These are phyloP conservation scores for Avahi laniger DNA, from an alignment of 2,797 vertebrate species.

Conservation along the genomic window DNA sequence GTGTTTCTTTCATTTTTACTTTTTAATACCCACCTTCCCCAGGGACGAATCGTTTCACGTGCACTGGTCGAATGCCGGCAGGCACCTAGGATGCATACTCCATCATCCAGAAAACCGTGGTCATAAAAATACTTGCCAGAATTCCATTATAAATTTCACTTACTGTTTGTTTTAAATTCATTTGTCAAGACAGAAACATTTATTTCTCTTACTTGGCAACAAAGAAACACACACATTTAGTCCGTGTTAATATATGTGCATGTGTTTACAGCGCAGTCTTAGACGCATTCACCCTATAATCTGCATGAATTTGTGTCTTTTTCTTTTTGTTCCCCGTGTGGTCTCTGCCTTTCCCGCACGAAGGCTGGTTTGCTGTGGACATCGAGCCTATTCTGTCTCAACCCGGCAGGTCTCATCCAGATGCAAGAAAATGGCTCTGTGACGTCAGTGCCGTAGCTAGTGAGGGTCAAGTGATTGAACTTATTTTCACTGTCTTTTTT, in stretches of 20 bases:
- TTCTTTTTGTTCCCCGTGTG: background rate
- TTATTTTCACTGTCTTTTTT: background rate
- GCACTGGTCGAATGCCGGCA: background rate
- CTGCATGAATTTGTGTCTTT: background rate
- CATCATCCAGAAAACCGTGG: conserved; percentile 23
- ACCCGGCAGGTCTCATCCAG: background rate
- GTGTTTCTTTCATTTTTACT: background rate
- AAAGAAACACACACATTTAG: conserved; percentile 48
- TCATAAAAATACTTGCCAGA: conserved; percentile 58
- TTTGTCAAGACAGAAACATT: conserved; percentile 68
- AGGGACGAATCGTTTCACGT: fast-evolving
- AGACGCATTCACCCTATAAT: fast-evolving
- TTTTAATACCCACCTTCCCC: background rate
- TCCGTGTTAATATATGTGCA: background rate
- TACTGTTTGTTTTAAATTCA: conserved; percentile 48
- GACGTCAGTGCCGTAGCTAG: background rate
- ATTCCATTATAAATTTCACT: conserved; percentile 58
- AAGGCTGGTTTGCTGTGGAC: background rate
- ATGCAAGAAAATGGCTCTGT: background rate
- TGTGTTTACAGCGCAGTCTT: background rate
- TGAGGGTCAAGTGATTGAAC: background rate
- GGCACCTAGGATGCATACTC: conserved; percentile 36
- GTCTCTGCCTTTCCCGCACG: background rate
- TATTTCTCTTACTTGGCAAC: conserved; percentile 58
- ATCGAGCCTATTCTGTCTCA: fast-evolving